phyloP scores from a whole-genome alignment of 2,797 vertebrate species.

The Thaleichthys pacificus region DNA sequence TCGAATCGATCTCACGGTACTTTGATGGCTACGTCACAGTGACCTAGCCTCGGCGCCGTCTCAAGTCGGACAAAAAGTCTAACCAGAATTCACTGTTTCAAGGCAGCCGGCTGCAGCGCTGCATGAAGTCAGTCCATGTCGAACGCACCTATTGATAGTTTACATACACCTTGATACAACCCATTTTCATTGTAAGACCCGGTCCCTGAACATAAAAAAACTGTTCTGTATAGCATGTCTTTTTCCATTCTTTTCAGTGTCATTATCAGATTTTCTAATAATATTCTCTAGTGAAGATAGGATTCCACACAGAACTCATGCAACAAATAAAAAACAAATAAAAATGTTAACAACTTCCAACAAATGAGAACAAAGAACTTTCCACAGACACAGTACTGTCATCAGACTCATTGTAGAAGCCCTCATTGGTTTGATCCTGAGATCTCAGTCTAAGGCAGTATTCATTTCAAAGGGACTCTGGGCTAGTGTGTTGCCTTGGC shows the following conservation, averaged over 20 bases:
- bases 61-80: too few species aligned
- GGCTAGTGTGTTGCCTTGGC: slow-evolving; percentile 41
- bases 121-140: too few species aligned
- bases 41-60: too few species aligned
- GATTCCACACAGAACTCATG: not conserved
- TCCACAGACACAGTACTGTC: slow-evolving; percentile 32
- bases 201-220: slow-evolving; percentile 45
- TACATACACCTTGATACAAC: slow-evolving; percentile 38
- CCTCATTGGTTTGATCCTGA: slow-evolving; percentile 74
- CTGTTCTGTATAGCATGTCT: not conserved
- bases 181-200: slow-evolving; percentile 31
- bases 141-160: slow-evolving; percentile 47
- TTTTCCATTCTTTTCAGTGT: not conserved
- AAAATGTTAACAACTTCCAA: not conserved
- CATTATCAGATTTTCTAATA: not conserved
- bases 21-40: too few species aligned
- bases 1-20: too few species aligned
- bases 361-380: slow-evolving; percentile 31
- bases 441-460: slow-evolving; percentile 75
- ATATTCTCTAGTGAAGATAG: not conserved
- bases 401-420: slow-evolving; percentile 64
- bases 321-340: not conserved
- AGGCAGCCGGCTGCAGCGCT: too few species aligned
- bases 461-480: slow-evolving; percentile 57
- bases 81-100: too few species aligned